Evolutionary conservation across 2,888 invertebrate species (phyloP).

Genomic region (Platycheirus albimanus): DNA sequence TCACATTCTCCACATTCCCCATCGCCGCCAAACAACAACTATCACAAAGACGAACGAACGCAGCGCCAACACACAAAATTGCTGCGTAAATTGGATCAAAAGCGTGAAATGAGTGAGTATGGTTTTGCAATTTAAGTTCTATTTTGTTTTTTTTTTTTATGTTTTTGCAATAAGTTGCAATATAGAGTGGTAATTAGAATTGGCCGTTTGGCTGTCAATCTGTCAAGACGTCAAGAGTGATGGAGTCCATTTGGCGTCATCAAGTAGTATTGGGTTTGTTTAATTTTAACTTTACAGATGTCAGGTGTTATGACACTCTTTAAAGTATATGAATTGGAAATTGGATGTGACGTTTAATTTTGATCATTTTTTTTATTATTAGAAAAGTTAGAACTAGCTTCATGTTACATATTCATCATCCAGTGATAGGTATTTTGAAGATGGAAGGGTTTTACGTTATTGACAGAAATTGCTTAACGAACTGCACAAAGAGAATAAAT

Average conservation of each 20-base stretch:
- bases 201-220: conserved; percentile 1
- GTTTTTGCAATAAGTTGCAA: neutral
- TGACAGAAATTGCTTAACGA: too few relatives aligned
- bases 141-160: neutral
- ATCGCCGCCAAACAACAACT: conserved; percentile 86
- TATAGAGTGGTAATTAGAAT: conserved; percentile 21
- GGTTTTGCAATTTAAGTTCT: neutral
- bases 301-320: neutral
- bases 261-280: neutral
- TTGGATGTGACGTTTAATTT: neutral
- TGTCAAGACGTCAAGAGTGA: conserved; percentile 16
- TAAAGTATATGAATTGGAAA: too few relatives aligned
- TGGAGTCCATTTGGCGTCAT: conserved; percentile 6
- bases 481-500: too few relatives aligned
- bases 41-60: conserved; percentile 91
- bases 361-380: neutral
- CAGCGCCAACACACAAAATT: conserved; percentile 90
- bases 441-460: too few relatives aligned
- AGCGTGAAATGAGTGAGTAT: conserved; percentile 84
- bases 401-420: too few relatives aligned
- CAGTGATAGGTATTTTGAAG: too few relatives aligned
- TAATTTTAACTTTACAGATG: neutral
- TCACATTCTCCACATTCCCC: conserved; percentile 88
- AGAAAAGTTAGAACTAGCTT: too few relatives aligned
- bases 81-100: conserved; percentile 89